Base-by-base conservation (phyloP, 53 echinoderm and acorn worm species). In the Zoroaster sp. region DNA sequence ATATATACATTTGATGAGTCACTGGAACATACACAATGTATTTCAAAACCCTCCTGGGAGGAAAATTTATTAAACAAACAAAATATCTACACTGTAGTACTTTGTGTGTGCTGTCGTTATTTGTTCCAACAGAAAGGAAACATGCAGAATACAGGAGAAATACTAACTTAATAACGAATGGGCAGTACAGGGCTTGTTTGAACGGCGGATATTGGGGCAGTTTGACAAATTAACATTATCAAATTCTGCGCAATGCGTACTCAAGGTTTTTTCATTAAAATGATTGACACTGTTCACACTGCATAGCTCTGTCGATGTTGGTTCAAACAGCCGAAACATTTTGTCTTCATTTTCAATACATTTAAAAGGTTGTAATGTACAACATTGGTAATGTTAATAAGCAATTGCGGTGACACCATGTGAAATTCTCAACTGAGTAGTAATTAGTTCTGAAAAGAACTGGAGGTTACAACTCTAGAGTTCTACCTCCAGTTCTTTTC, bases 1-100 rank as follows among this genome's bases (percentile, higher is more conserved):
- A 42, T 41, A 25, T 79, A 39, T 55, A 38, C 63, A 79, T 44
- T 79, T 63, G 38, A 55, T 79, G 79, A 79, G 79, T 79, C 79
- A 79, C 79, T 25, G 55, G 18, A 14, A 78, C 11, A 79, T 39
- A 36, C n/a, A 36, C 71, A 71, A 71, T 36, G 38, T 38, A 35
- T 15, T 38, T 71, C 1, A 69, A 35, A 25, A 55, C 9, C 63
- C 11, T 28, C 10, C 63, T 11, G 23, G 23, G 28, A 25, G 63
- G 63, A 59, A 21, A 59, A 59, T 59, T 59, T 59, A 59, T 59
- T 59, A 25, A 59, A 59, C 63, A 21, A 59, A 59, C 28, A 59
- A 8, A 59, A 59, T 9, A 25, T 59, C 4, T 21, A 28, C 63
- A 59, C 28, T 11, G 9, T 21, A 7, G 59, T 55, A 25, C 10